phyloP scores from a whole-genome alignment of 2,888 invertebrate genomes.

The Oscheius sp. region DNA sequence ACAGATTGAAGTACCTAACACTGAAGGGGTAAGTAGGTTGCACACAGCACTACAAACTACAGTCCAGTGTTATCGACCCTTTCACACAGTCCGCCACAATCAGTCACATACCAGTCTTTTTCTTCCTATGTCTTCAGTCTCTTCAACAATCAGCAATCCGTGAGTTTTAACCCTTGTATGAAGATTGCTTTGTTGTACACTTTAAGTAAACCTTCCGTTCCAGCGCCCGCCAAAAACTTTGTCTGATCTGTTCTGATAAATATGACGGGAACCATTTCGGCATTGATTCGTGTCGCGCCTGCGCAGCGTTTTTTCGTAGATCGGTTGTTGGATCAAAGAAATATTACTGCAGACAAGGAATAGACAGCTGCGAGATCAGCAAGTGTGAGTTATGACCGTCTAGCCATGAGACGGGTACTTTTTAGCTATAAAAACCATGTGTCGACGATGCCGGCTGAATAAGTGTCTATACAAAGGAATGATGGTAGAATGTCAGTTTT shows the following conservation, averaged over 20 bases:
- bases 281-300: conserved; percentile 20
- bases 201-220: neutral
- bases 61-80: conserved; percentile 5
- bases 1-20: neutral
- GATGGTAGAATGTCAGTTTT: conserved; percentile 11
- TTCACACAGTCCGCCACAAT: conserved; percentile 8
- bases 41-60: conserved; percentile 6
- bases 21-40: neutral
- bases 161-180: neutral
- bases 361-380: conserved; percentile 10
- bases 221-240: no score
- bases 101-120: neutral
- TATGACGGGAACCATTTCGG: conserved; percentile 18
- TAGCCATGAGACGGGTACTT: neutral
- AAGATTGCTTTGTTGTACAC: neutral
- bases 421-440: conserved; percentile 16
- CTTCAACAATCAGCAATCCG: neutral
- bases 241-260: conserved; percentile 12
- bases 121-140: neutral
- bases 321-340: conserved; percentile 20
- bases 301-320: conserved; percentile 16
- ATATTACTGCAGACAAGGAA: conserved; percentile 23
- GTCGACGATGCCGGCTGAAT: conserved; percentile 8
- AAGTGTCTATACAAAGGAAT: conserved; percentile 18
- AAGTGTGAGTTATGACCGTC: conserved; percentile 20